A percentile compares a stretch with the other conserved stretches of the same genome.
Conservation (phyloP, 92 coral and sea anemone genomes). For the Meandrina meandrites region DNA sequence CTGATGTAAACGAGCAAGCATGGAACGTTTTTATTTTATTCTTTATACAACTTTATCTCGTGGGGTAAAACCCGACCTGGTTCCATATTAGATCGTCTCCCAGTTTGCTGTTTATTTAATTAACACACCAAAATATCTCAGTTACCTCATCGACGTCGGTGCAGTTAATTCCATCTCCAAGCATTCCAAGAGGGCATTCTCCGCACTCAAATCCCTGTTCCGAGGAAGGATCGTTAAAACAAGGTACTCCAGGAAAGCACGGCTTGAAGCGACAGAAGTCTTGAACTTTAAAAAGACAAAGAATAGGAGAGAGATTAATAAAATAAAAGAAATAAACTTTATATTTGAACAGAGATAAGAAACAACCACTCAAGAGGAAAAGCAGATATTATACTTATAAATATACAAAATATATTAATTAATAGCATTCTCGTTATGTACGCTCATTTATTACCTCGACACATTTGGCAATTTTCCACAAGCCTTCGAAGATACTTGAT, state of each 20-base stretch:
- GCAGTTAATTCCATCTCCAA: slow-evolving; percentile 94
- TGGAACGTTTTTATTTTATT: too few species aligned
- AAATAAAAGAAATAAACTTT: background rate
- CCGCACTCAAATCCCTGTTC: slow-evolving; percentile 92
- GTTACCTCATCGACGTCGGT: slow-evolving; percentile 90
- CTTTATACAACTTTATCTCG: too few species aligned
- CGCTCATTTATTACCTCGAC: slow-evolving; percentile 76
- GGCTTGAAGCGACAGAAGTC: slow-evolving; percentile 95
- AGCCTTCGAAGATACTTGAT: slow-evolving; percentile 83
- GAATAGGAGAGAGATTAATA: background rate
- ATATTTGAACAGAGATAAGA: background rate
- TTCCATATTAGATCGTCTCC: background rate
- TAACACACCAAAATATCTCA: background rate
- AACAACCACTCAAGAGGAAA: background rate
- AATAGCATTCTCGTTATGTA: background rate
- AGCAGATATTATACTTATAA: background rate
- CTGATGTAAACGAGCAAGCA: background rate
- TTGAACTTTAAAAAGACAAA: slow-evolving; percentile 60
- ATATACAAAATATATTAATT: background rate
- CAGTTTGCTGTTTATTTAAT: background rate
- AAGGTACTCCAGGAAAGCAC: slow-evolving; percentile 96
- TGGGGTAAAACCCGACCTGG: background rate
- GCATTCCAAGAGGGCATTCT: slow-evolving; percentile 95
- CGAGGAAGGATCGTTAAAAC: slow-evolving; percentile 87
- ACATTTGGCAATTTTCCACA: slow-evolving; percentile 93